Evolutionary conservation across 2,113 vertebrate species (phyloP).

Genomic region (Anas platyrhynchos): DNA sequence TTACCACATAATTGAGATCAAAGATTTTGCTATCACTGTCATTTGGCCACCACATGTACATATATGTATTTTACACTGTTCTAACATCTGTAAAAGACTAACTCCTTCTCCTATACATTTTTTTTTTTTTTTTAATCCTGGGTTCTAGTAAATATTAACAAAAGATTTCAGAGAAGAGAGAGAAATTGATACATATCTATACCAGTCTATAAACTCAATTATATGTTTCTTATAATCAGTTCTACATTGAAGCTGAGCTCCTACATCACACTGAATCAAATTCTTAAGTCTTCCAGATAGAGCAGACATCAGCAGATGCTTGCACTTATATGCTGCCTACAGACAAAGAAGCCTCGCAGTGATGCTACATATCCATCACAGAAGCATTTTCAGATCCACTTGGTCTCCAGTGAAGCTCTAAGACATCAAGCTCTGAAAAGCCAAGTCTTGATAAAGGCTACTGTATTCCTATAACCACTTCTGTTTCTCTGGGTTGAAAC

Average conservation of each 20-base stretch:
- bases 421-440: not conserved
- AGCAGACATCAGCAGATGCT: not conserved
- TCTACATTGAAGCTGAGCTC: not conserved
- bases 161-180: not conserved
- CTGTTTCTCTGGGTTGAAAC: not conserved
- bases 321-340: not conserved
- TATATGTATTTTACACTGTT: not conserved
- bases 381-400: not conserved
- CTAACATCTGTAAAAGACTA: not conserved
- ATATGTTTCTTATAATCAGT: not conserved
- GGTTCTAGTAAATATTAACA: not conserved
- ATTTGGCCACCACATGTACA: not conserved
- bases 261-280: not conserved
- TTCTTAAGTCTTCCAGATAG: not conserved
- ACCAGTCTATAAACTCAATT: not conserved
- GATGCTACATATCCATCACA: not conserved
- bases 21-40: not conserved
- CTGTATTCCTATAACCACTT: not conserved
- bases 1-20: not conserved
- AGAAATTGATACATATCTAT: not conserved
- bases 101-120: not conserved
- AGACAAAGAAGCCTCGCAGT: not conserved
- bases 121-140: not conserved
- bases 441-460: not conserved
- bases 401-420: not conserved